Base-by-base conservation (phyloP, 2,888 invertebrate species). In the Caenorhabditis sulstoni region DNA sequence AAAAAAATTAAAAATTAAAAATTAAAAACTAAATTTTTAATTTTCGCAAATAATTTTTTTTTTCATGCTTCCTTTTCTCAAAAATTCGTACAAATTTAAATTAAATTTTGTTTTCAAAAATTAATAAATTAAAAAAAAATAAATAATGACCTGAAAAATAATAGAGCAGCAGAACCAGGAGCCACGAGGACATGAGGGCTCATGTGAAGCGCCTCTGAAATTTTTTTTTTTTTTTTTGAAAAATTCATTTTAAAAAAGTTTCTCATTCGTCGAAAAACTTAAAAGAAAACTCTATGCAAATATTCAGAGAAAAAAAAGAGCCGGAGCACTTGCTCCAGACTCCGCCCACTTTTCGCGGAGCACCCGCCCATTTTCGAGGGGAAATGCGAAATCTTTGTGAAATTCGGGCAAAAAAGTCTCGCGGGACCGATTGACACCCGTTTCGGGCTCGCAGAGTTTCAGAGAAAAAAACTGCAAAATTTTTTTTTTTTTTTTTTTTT, bases 151-250 rank as follows among this genome's bases (percentile, higher is more conserved):
- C 64, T 39, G 45, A 37, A 14, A 57, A 39, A 41, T 29, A 71
- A 39, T 64, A 71, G 23, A 71, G 41, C 41, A 71, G 62, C 57
- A 71, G 44, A 41, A 62, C 47, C 47, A 70, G 62, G 39, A 71
- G 29, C 55, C 53, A 53, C 41, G 50, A 57, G 55, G 71, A 57
- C 71, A 71, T 71, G 71, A 61, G 71, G 44, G 53, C 55, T 71
- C 62, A 71, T 62, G 55, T 55, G 70, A 29, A 29, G 29, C 29
- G 37, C 14, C 16, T 18, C 41, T 37, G 37, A 5, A 37, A 37
- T 37, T 37, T 37, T 37, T 37, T 37, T 8, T 14, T 3, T 41
- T 11, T 41, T 3, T 11, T 11, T 3, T 14, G 41, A 2, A 41
- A 41, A 41, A 41, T 41, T 41, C 12, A 41, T n/a, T n/a, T n/a